A percentile compares a stretch with the other conserved stretches of the same genome.
phyloP scores from a whole-genome alignment of 2,888 invertebrate species.

The Agapostemon virescens region DNA sequence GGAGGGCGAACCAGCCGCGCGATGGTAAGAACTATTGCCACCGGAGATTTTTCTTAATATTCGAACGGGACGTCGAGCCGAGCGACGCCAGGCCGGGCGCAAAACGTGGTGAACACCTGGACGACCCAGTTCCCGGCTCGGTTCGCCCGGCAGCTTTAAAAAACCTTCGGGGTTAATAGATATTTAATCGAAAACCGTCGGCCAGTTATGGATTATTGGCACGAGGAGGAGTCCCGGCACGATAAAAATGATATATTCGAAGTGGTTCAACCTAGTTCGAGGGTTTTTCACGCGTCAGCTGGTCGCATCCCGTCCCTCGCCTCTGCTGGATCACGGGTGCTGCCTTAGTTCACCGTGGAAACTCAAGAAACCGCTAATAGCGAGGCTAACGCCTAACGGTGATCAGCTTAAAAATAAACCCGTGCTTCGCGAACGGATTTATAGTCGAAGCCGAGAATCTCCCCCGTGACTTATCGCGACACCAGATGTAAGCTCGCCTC shows the following conservation, averaged over 20 bases:
- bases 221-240: conserved; percentile 10
- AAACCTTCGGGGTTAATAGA: conserved; percentile 39
- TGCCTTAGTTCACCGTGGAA: not conserved
- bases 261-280: conserved; percentile 31
- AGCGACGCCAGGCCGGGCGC: not conserved
- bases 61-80: not conserved
- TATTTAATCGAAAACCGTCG: conserved; percentile 48
- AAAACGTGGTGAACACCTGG: not conserved
- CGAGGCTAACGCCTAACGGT: conserved; percentile 51
- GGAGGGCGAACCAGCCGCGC: not conserved
- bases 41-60: conserved; percentile 6
- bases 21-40: not conserved
- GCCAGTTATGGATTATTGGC: conserved; percentile 44
- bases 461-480: not conserved
- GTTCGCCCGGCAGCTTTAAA: not conserved
- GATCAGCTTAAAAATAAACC: conserved; percentile 49
- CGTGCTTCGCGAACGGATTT: not conserved
- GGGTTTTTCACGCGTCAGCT: conserved; percentile 61
- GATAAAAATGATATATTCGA: conserved; percentile 56
- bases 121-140: conserved; percentile 2
- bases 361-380: conserved; percentile 64
- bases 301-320: conserved; percentile 19
- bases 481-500: not conserved
- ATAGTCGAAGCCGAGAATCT: not conserved
- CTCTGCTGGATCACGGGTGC: not conserved